These are phyloP conservation scores for Parapsyche elsis DNA, from an alignment of 1,140 invertebrate genomes.

Conservation along the genomic window DNA sequence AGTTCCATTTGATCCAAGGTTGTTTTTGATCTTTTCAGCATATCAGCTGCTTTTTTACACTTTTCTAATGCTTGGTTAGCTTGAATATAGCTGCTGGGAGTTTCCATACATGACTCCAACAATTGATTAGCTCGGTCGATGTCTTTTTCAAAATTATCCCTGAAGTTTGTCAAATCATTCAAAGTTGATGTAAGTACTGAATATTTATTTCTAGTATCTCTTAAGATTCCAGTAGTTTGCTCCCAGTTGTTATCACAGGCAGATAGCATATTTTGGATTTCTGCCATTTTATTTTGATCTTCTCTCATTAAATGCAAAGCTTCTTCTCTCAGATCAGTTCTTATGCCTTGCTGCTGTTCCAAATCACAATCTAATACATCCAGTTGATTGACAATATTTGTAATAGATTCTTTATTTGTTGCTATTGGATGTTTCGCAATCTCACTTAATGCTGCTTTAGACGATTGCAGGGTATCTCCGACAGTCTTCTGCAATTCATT, in stretches of 20 bases:
- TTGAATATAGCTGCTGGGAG: slow-evolving; percentile 74
- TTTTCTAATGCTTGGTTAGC: slow-evolving; percentile 75
- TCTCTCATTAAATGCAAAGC: slow-evolving; percentile 81
- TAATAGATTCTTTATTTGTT: slow-evolving; percentile 71
- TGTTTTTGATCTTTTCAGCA: slow-evolving; percentile 79
- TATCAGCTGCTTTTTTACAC: slow-evolving; percentile 78
- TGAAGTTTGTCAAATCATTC: slow-evolving; percentile 80
- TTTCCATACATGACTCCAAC: slow-evolving; percentile 69
- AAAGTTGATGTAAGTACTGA: slow-evolving; percentile 77
- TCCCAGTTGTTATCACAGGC: slow-evolving; percentile 84
- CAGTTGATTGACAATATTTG: slow-evolving; percentile 69
- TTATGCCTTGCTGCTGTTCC: slow-evolving; percentile 64
- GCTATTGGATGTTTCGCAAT: slow-evolving; percentile 70
- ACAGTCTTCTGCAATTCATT: slow-evolving; percentile 74
- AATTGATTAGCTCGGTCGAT: slow-evolving; percentile 74
- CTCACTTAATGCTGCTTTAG: slow-evolving; percentile 67
- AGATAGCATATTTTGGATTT: slow-evolving; percentile 81
- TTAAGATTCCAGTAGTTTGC: slow-evolving; percentile 77
- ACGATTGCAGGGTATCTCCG: slow-evolving; percentile 71
- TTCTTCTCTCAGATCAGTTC: slow-evolving; percentile 70
- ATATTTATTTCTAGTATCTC: slow-evolving; percentile 81
- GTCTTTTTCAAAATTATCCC: slow-evolving; percentile 74
- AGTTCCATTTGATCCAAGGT: slow-evolving; percentile 80
- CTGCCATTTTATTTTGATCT: slow-evolving; percentile 81
- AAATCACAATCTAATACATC: slow-evolving; percentile 64